Evolutionary conservation across 2,888 invertebrate genomes (phyloP), one percentile per base, ranked within the genome.

Genomic region (Chymomyza procnemis): DNA sequence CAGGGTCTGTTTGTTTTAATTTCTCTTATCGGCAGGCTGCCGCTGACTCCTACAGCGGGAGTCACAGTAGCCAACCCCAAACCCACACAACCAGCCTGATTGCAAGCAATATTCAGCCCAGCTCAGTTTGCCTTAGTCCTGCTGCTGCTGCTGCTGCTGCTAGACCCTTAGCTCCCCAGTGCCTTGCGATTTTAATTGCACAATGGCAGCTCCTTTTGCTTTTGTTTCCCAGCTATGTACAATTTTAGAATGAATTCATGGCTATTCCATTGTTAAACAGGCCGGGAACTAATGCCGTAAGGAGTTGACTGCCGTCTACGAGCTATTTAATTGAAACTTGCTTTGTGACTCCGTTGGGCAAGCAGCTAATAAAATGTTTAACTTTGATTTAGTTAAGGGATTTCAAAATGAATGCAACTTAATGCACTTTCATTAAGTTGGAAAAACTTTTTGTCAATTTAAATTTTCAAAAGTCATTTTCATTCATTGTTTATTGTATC

Each of bases 341-440:
- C 87, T 82, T 80, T 85, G 80, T 80, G 83, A 82, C 83, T 83
- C 84, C 84, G 56, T 19, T 71, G 80, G 77, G 80, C 67, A 56
- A 22, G 81, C 6, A 41, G 34, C 86, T 77, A 87, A 83, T 87
- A 83, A 83, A 83, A 83, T 87, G 83, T 87, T 83, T 87, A 84
- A 85, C 84, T 83, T 83, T 87, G 87, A 83, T 87, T 83, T 84
- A 85, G 88, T 82, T 87, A 67, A 77, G 80, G 87, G 85, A 87
- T 79, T 87, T 82, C 69, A 54, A 58, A n/a, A 67, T 76, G 70
- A 64, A 77, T 50, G 50, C 16, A 19, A 16, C 19, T 50, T 50
- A 86, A 70, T 79, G 77, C 71, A 71, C 67, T 81, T 70, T 64
- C 81, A 79, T 67, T 56, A 56, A 54, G 50, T 47, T 57, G 50